These are phyloP conservation scores for Ctenopoma kingsleyae DNA, from an alignment of 2,797 vertebrate genomes.

Conservation along the genomic window DNA sequence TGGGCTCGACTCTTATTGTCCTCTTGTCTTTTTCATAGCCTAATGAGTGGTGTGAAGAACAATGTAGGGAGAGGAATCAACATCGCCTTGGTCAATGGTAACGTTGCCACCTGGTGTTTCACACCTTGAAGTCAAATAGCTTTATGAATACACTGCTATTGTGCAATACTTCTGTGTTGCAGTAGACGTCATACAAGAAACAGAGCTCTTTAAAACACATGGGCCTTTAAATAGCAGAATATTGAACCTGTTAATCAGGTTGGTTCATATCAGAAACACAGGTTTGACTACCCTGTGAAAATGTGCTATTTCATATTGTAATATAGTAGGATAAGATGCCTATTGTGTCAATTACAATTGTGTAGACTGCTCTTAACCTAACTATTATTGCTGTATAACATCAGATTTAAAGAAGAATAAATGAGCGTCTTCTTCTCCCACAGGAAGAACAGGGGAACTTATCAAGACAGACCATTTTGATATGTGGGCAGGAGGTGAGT, in stretches of 20 bases:
- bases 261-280: background rate
- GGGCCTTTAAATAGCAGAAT: too few species aligned
- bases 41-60: conserved; percentile 98
- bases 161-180: background rate
- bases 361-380: background rate
- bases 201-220: too few species aligned
- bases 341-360: too few species aligned
- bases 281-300: too few species aligned
- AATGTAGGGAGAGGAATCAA: conserved; percentile 97
- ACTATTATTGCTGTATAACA: too few species aligned
- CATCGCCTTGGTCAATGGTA: conserved; percentile 93
- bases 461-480: conserved; percentile 89
- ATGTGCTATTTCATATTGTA: too few species aligned
- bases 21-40: conserved; percentile 71
- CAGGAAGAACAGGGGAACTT: conserved; percentile 90
- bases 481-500: conserved; percentile 96
- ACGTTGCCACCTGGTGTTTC: background rate
- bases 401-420: background rate
- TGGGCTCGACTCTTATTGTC: background rate
- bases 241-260: background rate
- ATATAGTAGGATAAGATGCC: too few species aligned
- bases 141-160: too few species aligned
- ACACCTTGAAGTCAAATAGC: background rate
- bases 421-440: background rate
- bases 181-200: background rate